Percentiles rank a stretch among this genome's conserved stretches.
phyloP scores from a whole-genome alignment of 2,888 invertebrate genomes.

The Luffia ferchaultella region DNA sequence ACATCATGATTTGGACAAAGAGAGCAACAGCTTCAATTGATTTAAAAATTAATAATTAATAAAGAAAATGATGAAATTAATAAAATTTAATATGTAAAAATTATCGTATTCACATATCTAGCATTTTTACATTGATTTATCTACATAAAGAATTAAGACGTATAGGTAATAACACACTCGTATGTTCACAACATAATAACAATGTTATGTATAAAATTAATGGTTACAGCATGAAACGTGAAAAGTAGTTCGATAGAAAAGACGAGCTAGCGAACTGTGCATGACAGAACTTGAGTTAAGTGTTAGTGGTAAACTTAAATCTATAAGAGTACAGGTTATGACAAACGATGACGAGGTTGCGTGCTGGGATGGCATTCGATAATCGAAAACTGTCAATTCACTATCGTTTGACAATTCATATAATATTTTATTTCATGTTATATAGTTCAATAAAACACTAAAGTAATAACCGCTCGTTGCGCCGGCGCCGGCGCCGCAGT shows the following conservation, averaged over 20 bases:
- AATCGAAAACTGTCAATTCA: no score
- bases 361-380: no score
- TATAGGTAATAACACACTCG: neutral
- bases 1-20: slow-evolving; percentile 56
- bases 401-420: no score
- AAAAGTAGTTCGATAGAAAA: neutral
- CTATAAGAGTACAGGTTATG: no score
- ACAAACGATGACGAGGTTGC: no score
- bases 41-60: slow-evolving; percentile 34
- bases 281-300: neutral
- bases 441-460: no score
- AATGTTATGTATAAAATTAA: neutral
- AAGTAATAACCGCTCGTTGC: no score
- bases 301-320: no score
- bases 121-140: neutral
- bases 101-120: slow-evolving; percentile 5
- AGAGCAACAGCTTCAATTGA: slow-evolving; percentile 52
- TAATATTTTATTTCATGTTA: no score
- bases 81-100: slow-evolving; percentile 22
- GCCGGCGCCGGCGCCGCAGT: no score
- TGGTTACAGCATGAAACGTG: neutral
- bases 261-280: neutral
- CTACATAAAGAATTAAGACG: neutral
- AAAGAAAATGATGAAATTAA: slow-evolving; percentile 28
- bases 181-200: neutral